A percentile compares a stretch with the other conserved stretches of the same genome.
Conservation (phyloP, 1,140 invertebrate species). For the Zaprionus camerounensis region DNA sequence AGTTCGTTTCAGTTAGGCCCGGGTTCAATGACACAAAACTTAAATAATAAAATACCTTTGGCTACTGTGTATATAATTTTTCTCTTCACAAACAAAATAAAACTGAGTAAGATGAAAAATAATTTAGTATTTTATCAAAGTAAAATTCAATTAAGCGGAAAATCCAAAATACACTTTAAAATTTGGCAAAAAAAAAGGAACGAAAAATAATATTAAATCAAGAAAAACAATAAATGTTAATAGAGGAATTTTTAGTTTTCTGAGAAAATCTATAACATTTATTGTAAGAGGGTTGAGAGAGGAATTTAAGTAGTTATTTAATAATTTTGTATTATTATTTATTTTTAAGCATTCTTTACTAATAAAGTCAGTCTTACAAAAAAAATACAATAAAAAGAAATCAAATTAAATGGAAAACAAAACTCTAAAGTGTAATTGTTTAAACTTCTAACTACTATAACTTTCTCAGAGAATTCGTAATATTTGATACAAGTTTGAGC, state of each 20-base stretch:
- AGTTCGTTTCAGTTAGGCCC: background rate
- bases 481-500: background rate
- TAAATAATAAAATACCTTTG: conserved; percentile 3
- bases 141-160: background rate
- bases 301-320: too few relatives aligned
- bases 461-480: background rate
- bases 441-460: too few relatives aligned
- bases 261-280: too few relatives aligned
- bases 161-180: background rate
- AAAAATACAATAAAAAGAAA: too few relatives aligned
- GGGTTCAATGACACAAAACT: background rate
- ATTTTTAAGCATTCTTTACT: too few relatives aligned
- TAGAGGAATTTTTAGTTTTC: too few relatives aligned
- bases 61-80: background rate
- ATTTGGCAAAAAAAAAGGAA: background rate
- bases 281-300: too few relatives aligned
- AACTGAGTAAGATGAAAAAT: background rate
- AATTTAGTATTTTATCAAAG: background rate
- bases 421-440: too few relatives aligned
- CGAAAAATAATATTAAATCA: too few relatives aligned
- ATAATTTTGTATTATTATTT: too few relatives aligned
- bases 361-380: too few relatives aligned
- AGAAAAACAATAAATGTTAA: too few relatives aligned
- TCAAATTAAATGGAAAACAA: background rate
- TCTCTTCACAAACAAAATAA: background rate